Evolutionary conservation across 1,140 invertebrate species (phyloP).

Genomic region (Sweltsa coloradensis): DNA sequence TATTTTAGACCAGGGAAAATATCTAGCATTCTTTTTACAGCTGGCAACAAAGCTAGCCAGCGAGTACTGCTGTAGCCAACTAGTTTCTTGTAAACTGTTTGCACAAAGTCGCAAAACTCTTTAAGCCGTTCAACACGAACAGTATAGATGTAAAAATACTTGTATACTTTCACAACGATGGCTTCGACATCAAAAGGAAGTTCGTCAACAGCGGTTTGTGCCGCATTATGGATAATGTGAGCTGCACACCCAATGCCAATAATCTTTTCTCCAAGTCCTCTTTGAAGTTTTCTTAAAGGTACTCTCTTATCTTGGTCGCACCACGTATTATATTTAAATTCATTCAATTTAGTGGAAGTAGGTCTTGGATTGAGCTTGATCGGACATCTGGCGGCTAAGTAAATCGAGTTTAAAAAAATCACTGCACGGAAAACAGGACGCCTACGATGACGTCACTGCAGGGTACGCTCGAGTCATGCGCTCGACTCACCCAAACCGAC

Average conservation of each 20-base stretch:
- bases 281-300: too few species aligned
- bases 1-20: conserved; percentile 20
- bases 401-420: too few species aligned
- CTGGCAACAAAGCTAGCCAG: conserved; percentile 19
- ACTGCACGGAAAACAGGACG: too few species aligned
- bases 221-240: conserved; percentile 25
- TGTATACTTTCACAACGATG: conserved; percentile 23
- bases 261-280: too few species aligned
- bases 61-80: conserved; percentile 19
- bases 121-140: conserved; percentile 22
- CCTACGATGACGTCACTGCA: too few species aligned
- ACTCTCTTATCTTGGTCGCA: too few species aligned
- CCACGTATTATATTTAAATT: too few species aligned
- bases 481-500: too few species aligned
- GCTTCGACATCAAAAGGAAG: conserved; percentile 23
- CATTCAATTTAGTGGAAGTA: too few species aligned
- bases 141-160: conserved; percentile 24
- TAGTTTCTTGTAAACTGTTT: conserved; percentile 17
- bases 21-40: conserved; percentile 19
- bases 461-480: too few species aligned
- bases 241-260: conserved; percentile 19
- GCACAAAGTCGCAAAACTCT: conserved; percentile 23
- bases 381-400: too few species aligned
- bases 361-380: too few species aligned
- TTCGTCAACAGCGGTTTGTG: conserved; percentile 21